phyloP scores from a whole-genome alignment of 2,888 invertebrate species.

The Polydesmus complanatus region DNA sequence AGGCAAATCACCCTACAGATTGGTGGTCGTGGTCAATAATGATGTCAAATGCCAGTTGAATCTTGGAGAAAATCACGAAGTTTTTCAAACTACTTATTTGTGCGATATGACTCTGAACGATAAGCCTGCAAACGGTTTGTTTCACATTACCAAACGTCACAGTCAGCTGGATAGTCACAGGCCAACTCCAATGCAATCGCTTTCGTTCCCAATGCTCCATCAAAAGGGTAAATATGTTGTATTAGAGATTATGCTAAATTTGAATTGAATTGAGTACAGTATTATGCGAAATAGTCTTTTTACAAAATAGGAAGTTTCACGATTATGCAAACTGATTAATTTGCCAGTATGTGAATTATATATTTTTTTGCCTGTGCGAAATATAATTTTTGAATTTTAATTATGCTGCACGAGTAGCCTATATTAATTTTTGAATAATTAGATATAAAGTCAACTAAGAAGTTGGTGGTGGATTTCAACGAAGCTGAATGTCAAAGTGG shows the following conservation, averaged over 20 bases:
- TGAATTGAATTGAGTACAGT: no score
- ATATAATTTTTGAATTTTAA: no score
- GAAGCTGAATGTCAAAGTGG: conserved; percentile 36
- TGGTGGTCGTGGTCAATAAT: neutral
- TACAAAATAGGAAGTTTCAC: no score
- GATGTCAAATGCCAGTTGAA: neutral
- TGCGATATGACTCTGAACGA: neutral
- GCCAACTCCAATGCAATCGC: neutral
- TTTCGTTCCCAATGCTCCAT: neutral
- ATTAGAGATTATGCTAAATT: no score
- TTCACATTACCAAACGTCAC: neutral
- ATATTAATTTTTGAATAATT: no score
- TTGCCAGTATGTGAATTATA: no score
- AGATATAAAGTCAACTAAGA: conserved; percentile 13
- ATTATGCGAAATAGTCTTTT: no score
- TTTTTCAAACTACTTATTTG: neutral
- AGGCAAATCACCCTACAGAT: neutral
- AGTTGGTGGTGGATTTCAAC: neutral
- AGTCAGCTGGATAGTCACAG: neutral
- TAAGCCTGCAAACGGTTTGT: neutral
- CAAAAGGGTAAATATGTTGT: neutral
- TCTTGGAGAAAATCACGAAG: neutral
- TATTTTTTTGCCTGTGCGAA: no score
- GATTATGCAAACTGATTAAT: no score
- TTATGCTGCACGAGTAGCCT: no score